Conservation (phyloP, 2,888 invertebrate species). For the Saturnia japonica region DNA sequence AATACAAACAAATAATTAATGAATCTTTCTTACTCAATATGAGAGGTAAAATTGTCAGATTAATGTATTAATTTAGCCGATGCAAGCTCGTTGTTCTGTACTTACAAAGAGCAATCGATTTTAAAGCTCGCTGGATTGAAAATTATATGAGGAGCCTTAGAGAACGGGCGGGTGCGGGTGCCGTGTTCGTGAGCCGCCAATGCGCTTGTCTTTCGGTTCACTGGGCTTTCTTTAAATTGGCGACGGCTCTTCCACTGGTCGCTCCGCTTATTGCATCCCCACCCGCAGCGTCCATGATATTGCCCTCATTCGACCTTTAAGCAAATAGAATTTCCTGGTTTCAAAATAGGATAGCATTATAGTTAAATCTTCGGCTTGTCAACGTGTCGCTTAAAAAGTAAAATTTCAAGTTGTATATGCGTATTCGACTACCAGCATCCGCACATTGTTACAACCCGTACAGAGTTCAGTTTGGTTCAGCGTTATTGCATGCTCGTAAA, state of each 20-base stretch:
- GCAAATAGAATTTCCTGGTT: constrained; percentile 78
- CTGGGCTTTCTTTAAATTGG: constrained; percentile 83
- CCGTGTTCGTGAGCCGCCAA: constrained; percentile 78
- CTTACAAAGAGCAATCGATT: constrained; percentile 81
- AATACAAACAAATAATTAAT: constrained; percentile 28
- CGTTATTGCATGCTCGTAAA: constrained; percentile 25
- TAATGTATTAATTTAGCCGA: constrained; percentile 62
- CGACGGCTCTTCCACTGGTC: constrained; percentile 76
- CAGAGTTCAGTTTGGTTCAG: constrained; percentile 17
- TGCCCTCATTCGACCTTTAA: constrained; percentile 80
- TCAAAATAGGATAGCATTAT: constrained; percentile 75
- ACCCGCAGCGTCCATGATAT: constrained; percentile 78
- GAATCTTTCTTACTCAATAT: constrained; percentile 21
- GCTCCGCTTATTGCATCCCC: constrained; percentile 79
- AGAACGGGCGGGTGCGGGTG: constrained; percentile 64
- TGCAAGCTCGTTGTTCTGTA: constrained; percentile 63
- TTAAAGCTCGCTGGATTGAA: constrained; percentile 81
- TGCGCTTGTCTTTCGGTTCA: constrained; percentile 83
- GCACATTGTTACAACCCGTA: constrained; percentile 32
- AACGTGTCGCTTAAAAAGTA: constrained; percentile 61
- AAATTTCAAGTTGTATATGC: constrained; percentile 69
- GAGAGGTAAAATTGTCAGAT: constrained; percentile 44
- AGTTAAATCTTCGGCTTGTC: constrained; percentile 68
- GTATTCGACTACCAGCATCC: constrained; percentile 55
- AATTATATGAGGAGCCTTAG: constrained; percentile 80